A percentile compares a stretch with the other conserved stretches of the same genome.
These are phyloP conservation scores for Rutilus rutilus DNA, from an alignment of 2,113 vertebrate genomes.

Conservation along the genomic window DNA sequence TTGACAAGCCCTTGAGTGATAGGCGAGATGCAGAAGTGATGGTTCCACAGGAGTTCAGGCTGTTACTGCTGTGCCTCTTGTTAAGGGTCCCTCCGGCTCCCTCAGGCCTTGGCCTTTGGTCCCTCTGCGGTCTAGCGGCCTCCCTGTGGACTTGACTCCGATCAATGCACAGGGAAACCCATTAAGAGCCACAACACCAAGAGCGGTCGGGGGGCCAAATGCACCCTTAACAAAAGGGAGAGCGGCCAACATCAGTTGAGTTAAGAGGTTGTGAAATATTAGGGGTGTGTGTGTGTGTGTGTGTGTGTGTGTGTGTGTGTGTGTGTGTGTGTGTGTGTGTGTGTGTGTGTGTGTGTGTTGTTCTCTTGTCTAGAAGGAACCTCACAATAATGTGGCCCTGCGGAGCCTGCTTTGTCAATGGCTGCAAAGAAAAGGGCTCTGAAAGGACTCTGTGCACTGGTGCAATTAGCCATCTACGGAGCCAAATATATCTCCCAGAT, in stretches of 20 bases:
- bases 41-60: constrained; percentile 28
- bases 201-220: constrained; percentile 32
- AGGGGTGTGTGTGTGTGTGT: neutral
- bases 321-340: neutral
- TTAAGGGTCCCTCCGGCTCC: constrained; percentile 16
- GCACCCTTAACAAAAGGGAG: constrained; percentile 50
- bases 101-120: constrained; percentile 26
- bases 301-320: neutral
- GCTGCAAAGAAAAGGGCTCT: constrained; percentile 30
- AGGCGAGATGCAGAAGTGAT: neutral
- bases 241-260: constrained; percentile 20
- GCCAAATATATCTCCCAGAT: constrained; percentile 42
- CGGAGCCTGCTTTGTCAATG: constrained; percentile 37
- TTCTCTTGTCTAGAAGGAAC: constrained; percentile 14
- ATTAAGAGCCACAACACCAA: constrained; percentile 17
- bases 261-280: constrained; percentile 22
- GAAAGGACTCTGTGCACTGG: constrained; percentile 49
- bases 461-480: constrained; percentile 51
- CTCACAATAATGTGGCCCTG: constrained; percentile 48
- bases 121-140: neutral
- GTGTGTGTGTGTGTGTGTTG: neutral
- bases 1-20: constrained; percentile 31
- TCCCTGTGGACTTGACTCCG: constrained; percentile 39
- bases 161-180: constrained; percentile 20
- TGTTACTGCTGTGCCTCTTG: constrained; percentile 5